Conservation (phyloP, 2,797 vertebrate species). For the Dermochelys coriacea region DNA sequence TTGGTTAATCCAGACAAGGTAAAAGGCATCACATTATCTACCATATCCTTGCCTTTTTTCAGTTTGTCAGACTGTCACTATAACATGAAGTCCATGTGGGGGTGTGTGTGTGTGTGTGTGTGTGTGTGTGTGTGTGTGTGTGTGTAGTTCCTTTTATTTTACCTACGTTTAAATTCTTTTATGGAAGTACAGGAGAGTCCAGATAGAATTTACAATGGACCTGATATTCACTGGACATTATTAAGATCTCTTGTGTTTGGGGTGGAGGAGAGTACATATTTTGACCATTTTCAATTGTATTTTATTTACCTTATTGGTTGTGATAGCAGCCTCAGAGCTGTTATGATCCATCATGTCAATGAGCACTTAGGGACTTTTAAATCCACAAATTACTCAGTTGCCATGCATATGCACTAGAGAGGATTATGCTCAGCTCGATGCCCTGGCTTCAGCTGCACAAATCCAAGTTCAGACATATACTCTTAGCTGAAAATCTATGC, state of each 20-base stretch:
- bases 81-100: not conserved
- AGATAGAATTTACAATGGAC: not conserved
- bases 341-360: slow-evolving; percentile 56
- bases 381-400: slow-evolving; percentile 42
- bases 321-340: slow-evolving; percentile 57
- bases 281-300: slow-evolving; percentile 64
- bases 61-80: not conserved
- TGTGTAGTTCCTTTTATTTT: not conserved
- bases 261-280: slow-evolving; percentile 11
- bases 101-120: not conserved
- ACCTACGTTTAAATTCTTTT: not conserved
- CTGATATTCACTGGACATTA: slow-evolving; percentile 15
- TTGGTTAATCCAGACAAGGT: not conserved
- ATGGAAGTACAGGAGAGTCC: not conserved
- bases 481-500: slow-evolving; percentile 4
- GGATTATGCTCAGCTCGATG: not conserved
- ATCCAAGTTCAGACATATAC: slow-evolving; percentile 7
- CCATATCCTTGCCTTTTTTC: not conserved
- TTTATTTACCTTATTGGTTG: slow-evolving; percentile 31
- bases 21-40: not conserved
- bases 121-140: no score
- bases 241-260: slow-evolving; percentile 27
- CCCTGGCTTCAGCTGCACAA: not conserved
- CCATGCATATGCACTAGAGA: slow-evolving; percentile 22
- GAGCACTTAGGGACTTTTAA: slow-evolving; percentile 52